A percentile compares a stretch with the other conserved stretches of the same genome.
Conservation (phyloP, 2,888 invertebrate genomes). For the Tridacna crocea region DNA sequence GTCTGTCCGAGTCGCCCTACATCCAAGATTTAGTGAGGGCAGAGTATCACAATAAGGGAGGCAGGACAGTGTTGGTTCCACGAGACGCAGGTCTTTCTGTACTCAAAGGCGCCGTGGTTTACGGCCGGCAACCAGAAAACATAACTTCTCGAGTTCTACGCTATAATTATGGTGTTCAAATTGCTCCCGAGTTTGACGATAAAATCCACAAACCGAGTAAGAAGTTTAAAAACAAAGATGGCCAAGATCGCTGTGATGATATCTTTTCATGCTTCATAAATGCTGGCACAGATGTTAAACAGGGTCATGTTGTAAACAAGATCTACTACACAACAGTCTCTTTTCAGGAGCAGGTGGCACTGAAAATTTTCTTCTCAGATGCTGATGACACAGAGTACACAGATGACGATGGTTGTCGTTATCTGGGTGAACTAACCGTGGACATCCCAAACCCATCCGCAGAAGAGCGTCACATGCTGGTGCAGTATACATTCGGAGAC, state of each 20-base stretch:
- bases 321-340: slow-evolving; percentile 38
- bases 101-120: slow-evolving; percentile 59
- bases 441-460: slow-evolving; percentile 38
- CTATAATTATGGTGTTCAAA: slow-evolving; percentile 51
- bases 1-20: slow-evolving; percentile 56
- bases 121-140: slow-evolving; percentile 51
- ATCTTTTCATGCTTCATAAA: slow-evolving; percentile 50
- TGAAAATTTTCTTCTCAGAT: slow-evolving; percentile 34
- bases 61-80: slow-evolving; percentile 53
- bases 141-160: slow-evolving; percentile 53
- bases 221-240: slow-evolving; percentile 15
- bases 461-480: slow-evolving; percentile 28
- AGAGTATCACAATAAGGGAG: slow-evolving; percentile 52
- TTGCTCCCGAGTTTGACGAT: slow-evolving; percentile 30
- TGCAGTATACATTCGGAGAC: slow-evolving; percentile 51
- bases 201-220: slow-evolving; percentile 32
- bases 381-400: slow-evolving; percentile 31
- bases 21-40: slow-evolving; percentile 55
- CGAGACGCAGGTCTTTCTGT: slow-evolving; percentile 60
- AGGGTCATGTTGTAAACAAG: slow-evolving; percentile 24
- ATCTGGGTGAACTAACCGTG: slow-evolving; percentile 41
- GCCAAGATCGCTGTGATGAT: slow-evolving; percentile 30
- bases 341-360: slow-evolving; percentile 3
- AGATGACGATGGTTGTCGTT: slow-evolving; percentile 43
- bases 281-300: slow-evolving; percentile 35